Evolutionary conservation across 2,888 invertebrate species (phyloP).

Genomic region (Apamea monoglypha): DNA sequence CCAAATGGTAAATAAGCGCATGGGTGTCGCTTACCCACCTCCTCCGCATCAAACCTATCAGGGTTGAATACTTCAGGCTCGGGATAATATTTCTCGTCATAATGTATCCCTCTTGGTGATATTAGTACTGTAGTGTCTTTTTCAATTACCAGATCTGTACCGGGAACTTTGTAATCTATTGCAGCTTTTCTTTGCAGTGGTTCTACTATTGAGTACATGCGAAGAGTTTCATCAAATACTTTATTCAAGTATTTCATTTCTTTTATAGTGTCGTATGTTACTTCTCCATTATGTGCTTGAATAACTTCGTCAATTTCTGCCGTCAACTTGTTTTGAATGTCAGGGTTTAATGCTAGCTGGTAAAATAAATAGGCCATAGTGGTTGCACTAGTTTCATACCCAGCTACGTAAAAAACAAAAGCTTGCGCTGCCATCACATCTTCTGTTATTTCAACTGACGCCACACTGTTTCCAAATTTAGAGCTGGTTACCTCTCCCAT

Average conservation of each 20-base stretch:
- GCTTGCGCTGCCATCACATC: slow-evolving; percentile 80
- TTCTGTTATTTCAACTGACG: slow-evolving; percentile 72
- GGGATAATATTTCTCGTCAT: slow-evolving; percentile 81
- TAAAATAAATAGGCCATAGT: slow-evolving; percentile 76
- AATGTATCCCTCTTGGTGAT: slow-evolving; percentile 79
- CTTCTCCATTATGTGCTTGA: slow-evolving; percentile 61
- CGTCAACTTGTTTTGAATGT: slow-evolving; percentile 79
- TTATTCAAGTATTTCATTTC: slow-evolving; percentile 82
- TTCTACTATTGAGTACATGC: slow-evolving; percentile 84
- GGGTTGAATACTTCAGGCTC: slow-evolving; percentile 86
- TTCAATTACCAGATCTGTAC: slow-evolving; percentile 75
- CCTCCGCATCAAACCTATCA: slow-evolving; percentile 81
- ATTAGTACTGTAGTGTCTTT: slow-evolving; percentile 76
- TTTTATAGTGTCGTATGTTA: slow-evolving; percentile 72
- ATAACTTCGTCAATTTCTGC: slow-evolving; percentile 76
- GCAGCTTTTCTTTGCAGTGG: slow-evolving; percentile 77
- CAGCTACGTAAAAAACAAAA: slow-evolving; percentile 84
- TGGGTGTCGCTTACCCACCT: slow-evolving; percentile 72
- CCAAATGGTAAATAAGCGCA: slow-evolving; percentile 84
- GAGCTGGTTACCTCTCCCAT: slow-evolving; percentile 65
- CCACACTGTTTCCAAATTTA: slow-evolving; percentile 60
- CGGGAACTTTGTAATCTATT: slow-evolving; percentile 77
- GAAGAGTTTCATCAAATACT: slow-evolving; percentile 80
- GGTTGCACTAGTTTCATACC: slow-evolving; percentile 85
- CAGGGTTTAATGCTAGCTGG: slow-evolving; percentile 69